phyloP scores from a whole-genome alignment of 2,113 vertebrate species.

The Vanacampus margaritifer region DNA sequence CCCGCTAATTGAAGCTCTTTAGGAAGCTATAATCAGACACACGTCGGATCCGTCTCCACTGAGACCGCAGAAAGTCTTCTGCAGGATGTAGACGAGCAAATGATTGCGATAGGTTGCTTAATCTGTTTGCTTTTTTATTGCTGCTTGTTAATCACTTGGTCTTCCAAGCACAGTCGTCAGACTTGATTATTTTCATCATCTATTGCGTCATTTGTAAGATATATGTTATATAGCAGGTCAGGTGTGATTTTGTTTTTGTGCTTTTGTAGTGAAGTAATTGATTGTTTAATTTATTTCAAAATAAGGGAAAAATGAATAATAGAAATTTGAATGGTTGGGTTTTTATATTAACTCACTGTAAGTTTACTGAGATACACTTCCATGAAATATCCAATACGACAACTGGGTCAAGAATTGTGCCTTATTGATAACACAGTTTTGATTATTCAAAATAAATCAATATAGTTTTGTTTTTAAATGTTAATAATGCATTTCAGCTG shows the following conservation, averaged over 20 bases:
- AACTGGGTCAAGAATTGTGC: too few species aligned
- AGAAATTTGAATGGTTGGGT: too few species aligned
- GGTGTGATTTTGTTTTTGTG: not conserved
- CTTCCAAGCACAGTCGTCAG: slow-evolving; percentile 12
- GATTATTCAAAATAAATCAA: too few species aligned
- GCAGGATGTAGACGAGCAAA: slow-evolving; percentile 47
- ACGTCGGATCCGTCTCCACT: slow-evolving; percentile 70
- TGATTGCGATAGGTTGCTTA: slow-evolving; percentile 44
- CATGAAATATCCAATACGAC: too few species aligned
- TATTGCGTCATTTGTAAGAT: not conserved
- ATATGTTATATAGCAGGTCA: not conserved
- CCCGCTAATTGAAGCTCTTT: slow-evolving; percentile 80
- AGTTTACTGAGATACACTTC: too few species aligned
- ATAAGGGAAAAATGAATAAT: too few species aligned
- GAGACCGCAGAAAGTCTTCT: slow-evolving; percentile 52
- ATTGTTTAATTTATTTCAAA: too few species aligned
- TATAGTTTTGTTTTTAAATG: too few species aligned
- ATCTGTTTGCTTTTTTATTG: slow-evolving; percentile 55
- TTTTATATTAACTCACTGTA: too few species aligned
- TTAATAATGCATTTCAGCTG: too few species aligned
- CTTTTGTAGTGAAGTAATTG: too few species aligned
- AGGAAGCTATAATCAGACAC: slow-evolving; percentile 84
- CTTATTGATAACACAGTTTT: too few species aligned
- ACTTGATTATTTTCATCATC: slow-evolving; percentile 19
- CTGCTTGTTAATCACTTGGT: slow-evolving; percentile 38